These are phyloP conservation scores for Chalcosyrphus nemorum DNA, from an alignment of 2,888 invertebrate genomes.

Conservation along the genomic window DNA sequence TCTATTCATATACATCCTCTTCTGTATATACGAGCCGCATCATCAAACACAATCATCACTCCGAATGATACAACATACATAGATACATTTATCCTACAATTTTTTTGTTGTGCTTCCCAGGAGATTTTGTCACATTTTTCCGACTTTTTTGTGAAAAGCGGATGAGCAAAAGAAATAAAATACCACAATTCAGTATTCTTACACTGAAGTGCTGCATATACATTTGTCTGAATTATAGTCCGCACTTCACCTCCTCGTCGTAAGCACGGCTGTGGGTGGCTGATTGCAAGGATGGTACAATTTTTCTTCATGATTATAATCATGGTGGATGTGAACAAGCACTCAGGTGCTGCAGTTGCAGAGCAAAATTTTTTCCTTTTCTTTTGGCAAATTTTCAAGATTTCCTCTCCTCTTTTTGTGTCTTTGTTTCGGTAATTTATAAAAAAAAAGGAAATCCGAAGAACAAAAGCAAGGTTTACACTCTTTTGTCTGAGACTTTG, in stretches of 20 bases:
- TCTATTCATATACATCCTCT: too few species aligned
- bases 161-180: constrained; percentile 19
- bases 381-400: constrained; percentile 44
- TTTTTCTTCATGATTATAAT: constrained; percentile 18
- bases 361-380: constrained; percentile 6
- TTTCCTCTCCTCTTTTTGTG: background rate
- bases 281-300: constrained; percentile 1
- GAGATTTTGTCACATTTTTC: constrained; percentile 14
- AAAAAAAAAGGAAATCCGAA: constrained; percentile 12
- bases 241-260: background rate
- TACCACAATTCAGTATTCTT: constrained; percentile 35
- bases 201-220: constrained; percentile 13
- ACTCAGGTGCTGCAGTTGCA: constrained; percentile 28
- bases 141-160: background rate
- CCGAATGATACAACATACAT: too few species aligned
- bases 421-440: constrained; percentile 33
- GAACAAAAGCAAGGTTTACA: constrained; percentile 12
- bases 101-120: background rate
- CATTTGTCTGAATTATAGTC: background rate
- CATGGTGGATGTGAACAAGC: constrained; percentile 1
- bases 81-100: constrained; percentile 42
- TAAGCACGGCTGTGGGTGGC: background rate
- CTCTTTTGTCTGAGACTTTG: constrained; percentile 3
- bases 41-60: constrained; percentile 42
- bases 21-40: too few species aligned